Evolutionary conservation across 2,113 vertebrate genomes (phyloP), one percentile per base, ranked within the genome.

Genomic region (Cyprinodon brontotheroides): DNA sequence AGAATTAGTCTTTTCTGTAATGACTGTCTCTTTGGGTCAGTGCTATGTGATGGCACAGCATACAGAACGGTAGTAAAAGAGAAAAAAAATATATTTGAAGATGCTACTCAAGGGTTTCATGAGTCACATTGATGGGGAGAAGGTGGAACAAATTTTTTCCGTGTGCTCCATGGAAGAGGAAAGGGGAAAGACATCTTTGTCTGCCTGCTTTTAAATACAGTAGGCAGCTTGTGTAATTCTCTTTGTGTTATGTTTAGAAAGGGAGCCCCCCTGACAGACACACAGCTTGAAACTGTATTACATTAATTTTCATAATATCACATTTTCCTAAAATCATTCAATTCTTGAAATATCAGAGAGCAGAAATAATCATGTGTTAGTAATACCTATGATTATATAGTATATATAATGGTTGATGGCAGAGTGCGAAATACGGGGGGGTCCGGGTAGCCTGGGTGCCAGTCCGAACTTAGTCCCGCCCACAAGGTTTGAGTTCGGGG

Each of bases 1-100:
- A 85, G 80, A 91, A 89, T 91, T 78, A 85, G 86, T 78, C 89
- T 84, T 81, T 88, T 84, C 78, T 84, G 68, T 81, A 82, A 89
- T 88, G 81, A 73, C 84, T 61, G 77, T 81, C 86, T 84, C 76
- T 62, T 69, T 67, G 77, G 85, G 82, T 88, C 86, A 87, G 68
- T 75, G 78, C 39, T 71, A 79, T 38, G 10, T 76, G 22, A 79
- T 79, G 77, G 68, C 65, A 62, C 11, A 20, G 86, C 85, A 86
- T 81, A 75, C 81, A 62, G 59, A 77, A 75, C 1, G 57, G 39
- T 11, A 61, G 22, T 39, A 17, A 80, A 61, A 66, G 50, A 29
- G 43, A 10, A 65, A 15, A 12, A 15, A 78, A 41, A 65, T 60
- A 14, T 43, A 60, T 60, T 57, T 61, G 15, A 72, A 57, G 37